phyloP scores from a whole-genome alignment of 2,888 invertebrate genomes.

The Cataglyphis livida region DNA sequence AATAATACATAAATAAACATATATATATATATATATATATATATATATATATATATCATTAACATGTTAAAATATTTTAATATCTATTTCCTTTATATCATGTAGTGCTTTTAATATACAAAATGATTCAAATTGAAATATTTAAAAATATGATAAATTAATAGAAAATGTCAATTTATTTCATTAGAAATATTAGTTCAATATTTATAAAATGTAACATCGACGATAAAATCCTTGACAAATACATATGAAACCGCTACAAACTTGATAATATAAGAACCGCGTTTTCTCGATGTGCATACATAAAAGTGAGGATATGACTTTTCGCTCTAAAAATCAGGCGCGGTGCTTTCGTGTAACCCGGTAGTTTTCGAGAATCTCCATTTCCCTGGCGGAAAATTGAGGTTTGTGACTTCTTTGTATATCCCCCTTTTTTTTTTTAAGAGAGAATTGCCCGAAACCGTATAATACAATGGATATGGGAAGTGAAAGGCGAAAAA shows the following conservation, averaged over 20 bases:
- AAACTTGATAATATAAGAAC: background rate
- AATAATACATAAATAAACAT: too few species aligned
- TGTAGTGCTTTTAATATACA: background rate
- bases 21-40: too few species aligned
- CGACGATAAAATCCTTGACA: slow-evolving; percentile 7
- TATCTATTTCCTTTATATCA: background rate
- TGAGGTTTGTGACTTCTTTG: background rate
- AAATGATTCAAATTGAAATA: background rate
- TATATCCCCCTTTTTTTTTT: background rate
- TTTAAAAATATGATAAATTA: slow-evolving; percentile 3
- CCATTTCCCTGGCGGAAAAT: slow-evolving; percentile 15
- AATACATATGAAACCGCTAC: background rate
- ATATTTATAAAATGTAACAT: slow-evolving; percentile 12
- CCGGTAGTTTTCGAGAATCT: slow-evolving; percentile 17
- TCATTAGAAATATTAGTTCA: background rate
- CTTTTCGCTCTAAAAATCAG: slow-evolving; percentile 8
- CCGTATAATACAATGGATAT: background rate
- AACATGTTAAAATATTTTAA: background rate
- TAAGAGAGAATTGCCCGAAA: background rate
- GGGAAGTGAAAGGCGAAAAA: slow-evolving; percentile 2
- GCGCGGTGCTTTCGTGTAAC: too few species aligned
- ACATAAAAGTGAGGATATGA: background rate
- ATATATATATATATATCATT: background rate
- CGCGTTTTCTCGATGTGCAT: background rate
- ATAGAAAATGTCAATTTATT: background rate